These are phyloP conservation scores for Ptiloglossa arizonensis DNA, from an alignment of 1,140 invertebrate species.

Conservation along the genomic window DNA sequence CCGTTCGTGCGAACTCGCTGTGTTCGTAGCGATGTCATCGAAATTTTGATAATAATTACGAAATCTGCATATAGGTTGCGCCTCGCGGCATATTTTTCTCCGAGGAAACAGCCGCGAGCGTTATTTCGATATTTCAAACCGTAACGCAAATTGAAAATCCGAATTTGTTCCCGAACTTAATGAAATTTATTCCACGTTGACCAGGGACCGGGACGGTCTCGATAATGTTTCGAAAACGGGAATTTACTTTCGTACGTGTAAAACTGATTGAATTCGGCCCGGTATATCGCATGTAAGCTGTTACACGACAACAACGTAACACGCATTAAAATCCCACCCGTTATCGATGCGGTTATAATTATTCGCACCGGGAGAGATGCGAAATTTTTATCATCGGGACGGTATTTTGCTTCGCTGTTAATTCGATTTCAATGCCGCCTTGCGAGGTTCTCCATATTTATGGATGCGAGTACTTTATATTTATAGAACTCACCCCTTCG, in stretches of 20 bases:
- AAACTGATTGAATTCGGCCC: neutral
- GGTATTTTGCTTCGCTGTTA: neutral
- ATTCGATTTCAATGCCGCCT: neutral
- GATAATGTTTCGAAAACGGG: neutral
- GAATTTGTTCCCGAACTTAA: neutral
- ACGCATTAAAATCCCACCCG: neutral
- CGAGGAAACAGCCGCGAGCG: neutral
- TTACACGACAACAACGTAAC: neutral
- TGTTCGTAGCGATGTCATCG: neutral
- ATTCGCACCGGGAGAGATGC: neutral
- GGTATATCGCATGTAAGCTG: neutral
- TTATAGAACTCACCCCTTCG: constrained; percentile 16
- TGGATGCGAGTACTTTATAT: constrained; percentile 1
- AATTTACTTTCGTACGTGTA: neutral
- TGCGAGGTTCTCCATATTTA: neutral
- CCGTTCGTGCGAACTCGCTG: constrained; percentile 1
- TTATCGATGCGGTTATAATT: neutral
- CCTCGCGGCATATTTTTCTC: neutral
- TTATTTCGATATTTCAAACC: neutral
- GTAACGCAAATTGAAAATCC: neutral
- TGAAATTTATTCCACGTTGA: neutral
- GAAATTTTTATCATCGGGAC: neutral
- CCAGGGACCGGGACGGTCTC: neutral
- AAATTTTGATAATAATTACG: constrained; percentile 34
- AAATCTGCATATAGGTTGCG: neutral